Conservation (phyloP, 2,113 vertebrate species). For the Edolisoma coerulescens region DNA sequence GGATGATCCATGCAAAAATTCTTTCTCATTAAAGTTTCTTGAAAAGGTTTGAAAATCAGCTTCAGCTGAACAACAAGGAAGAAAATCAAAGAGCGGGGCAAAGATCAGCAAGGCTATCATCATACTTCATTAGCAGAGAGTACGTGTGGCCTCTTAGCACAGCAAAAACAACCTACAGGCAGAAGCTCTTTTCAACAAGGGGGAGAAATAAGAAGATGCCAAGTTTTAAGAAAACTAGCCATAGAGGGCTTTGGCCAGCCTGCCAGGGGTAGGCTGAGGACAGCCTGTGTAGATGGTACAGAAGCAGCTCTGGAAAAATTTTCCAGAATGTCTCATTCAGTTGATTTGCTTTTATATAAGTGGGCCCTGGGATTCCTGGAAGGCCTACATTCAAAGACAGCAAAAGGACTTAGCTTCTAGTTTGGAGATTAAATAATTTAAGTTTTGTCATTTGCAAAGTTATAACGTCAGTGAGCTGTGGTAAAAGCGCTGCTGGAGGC, state of each 20-base stretch:
- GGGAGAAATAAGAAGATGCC: neutral
- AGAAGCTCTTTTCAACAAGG: neutral
- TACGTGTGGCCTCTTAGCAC: fast-evolving
- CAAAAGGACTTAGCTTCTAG: neutral
- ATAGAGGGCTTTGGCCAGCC: neutral
- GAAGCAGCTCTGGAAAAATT: neutral
- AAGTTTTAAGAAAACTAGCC: neutral
- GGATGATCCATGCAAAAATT: neutral
- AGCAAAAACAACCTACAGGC: neutral
- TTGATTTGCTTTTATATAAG: neutral
- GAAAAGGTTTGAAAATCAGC: neutral
- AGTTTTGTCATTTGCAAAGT: neutral
- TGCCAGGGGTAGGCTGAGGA: neutral
- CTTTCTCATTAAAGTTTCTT: neutral
- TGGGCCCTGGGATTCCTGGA: neutral
- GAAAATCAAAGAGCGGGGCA: neutral
- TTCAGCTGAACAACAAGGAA: neutral
- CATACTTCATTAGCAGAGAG: neutral
- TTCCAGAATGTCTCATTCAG: neutral
- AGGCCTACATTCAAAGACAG: neutral
- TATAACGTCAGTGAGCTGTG: neutral
- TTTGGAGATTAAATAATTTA: neutral
- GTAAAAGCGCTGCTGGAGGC: neutral
- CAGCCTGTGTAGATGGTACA: neutral
- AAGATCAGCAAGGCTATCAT: neutral